Base-by-base conservation (phyloP, 2,113 vertebrate genomes). In the Bothrops jararaca region DNA sequence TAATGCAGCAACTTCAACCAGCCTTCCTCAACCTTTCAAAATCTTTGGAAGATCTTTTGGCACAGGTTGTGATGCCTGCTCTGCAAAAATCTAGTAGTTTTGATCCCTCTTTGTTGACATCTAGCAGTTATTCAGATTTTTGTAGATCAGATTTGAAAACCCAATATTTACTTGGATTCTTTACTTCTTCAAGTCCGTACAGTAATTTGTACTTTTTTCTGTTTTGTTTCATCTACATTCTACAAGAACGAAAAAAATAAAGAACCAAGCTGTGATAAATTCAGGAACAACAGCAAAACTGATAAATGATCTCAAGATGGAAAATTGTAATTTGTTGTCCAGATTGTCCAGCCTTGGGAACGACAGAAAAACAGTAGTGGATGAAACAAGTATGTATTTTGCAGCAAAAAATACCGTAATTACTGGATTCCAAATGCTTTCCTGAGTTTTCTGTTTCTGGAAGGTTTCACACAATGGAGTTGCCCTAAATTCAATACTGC, bases 211-310 rank as follows among this genome's bases (percentile, higher is more conserved):
- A 4, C 50, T 50, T n/a, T 42, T 45, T 20, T 20, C 45, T 50
- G 2, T 52, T 86, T 3, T 58, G 93, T 85, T 91, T 64, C 8
- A 4, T 22, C 1, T 12, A 10, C 88, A 94, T 99, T 22, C 1
- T 12, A 10, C 88, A 94, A 99, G 98, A 96, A 98, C 98, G 9
- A 99, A 99, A 97, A 98, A 97, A 45, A 98, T 99, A 95, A 98
- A 97, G 96, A 99, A 99, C 96, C 97, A 96, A 92, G 98, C 98
- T 0, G 97, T 98, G 95, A 97, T 99, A 95, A 99, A 99, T 58
- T 97, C 98, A 93, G 98, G 98, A 90, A 98, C 98, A 89, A 98
- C 98, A 0, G 98, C 98, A 90, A 96, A 96, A 0, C 97, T 98
- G 88, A 95, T 97, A n/a, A 98, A 97, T 94, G 98, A 98, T 94